Percentiles rank a stretch among this genome's conserved stretches.
phyloP scores from a whole-genome alignment of 2,888 invertebrate genomes.

The Pterostichus niger region DNA sequence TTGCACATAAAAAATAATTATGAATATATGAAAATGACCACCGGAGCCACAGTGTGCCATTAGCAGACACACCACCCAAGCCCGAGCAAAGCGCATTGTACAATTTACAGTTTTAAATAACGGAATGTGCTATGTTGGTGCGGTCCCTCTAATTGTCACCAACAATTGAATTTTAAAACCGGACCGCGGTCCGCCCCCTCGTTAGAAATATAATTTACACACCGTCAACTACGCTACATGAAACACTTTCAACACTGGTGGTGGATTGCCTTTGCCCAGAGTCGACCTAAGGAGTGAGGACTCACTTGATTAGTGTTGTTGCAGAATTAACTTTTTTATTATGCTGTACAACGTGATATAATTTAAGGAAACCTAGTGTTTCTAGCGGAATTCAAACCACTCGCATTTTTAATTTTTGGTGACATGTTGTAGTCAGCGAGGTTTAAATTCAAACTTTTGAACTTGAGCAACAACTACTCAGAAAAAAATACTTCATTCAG shows the following conservation, averaged over 20 bases:
- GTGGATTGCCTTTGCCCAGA: background rate
- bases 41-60: background rate
- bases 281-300: background rate
- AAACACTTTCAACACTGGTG: background rate
- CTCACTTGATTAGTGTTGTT: too few relatives aligned
- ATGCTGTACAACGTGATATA: too few relatives aligned
- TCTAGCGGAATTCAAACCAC: too few relatives aligned
- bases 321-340: too few relatives aligned
- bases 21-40: conserved; percentile 32
- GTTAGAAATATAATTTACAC: conserved; percentile 43
- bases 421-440: too few relatives aligned
- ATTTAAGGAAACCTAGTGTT: too few relatives aligned
- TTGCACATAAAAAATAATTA: conserved; percentile 23
- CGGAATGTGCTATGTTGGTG: background rate
- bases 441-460: too few relatives aligned
- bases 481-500: too few relatives aligned
- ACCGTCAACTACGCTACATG: background rate
- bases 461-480: too few relatives aligned
- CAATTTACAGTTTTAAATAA: conserved; percentile 28
- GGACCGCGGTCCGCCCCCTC: conserved; percentile 41
- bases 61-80: background rate
- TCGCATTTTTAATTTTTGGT: too few relatives aligned
- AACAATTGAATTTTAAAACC: conserved; percentile 49
- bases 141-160: conserved; percentile 37
- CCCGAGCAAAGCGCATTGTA: background rate